These are phyloP conservation scores for Amphilophus citrinellus DNA, from an alignment of 2,113 vertebrate species.

Conservation along the genomic window DNA sequence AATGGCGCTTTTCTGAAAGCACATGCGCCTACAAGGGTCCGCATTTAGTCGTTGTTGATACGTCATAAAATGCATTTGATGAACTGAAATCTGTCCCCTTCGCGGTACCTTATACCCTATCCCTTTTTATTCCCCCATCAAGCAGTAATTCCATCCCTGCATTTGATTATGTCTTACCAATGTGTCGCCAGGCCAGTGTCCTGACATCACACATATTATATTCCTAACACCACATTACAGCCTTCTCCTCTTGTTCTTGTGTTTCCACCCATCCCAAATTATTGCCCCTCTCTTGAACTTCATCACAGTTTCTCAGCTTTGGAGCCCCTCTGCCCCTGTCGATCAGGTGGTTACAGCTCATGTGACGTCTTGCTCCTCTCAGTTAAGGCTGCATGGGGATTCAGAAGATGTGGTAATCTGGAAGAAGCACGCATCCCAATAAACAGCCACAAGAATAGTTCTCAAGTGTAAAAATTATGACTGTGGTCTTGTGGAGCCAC, in stretches of 20 bases:
- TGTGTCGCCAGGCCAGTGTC: conserved; percentile 29
- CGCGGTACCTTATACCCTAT: conserved; percentile 23
- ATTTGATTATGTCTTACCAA: conserved; percentile 40
- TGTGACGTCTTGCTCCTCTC: conserved; percentile 33
- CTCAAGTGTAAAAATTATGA: not conserved
- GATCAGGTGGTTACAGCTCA: conserved; percentile 46
- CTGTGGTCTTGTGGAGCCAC: not conserved
- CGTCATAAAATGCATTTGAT: conserved; percentile 11
- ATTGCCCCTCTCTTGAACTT: conserved; percentile 54
- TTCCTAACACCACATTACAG: conserved; percentile 65
- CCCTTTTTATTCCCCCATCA: conserved; percentile 45
- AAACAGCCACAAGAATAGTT: conserved; percentile 80
- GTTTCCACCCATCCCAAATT: conserved; percentile 50
- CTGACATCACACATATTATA: conserved; percentile 66
- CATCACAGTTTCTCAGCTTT: conserved; percentile 16
- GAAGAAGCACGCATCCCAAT: conserved; percentile 67
- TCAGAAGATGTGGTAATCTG: conserved; percentile 19
- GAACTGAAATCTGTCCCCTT: conserved; percentile 10
- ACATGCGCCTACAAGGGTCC: not conserved
- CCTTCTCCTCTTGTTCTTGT: conserved; percentile 51
- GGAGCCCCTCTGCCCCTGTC: conserved; percentile 49
- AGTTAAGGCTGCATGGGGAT: not conserved
- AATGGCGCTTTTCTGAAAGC: not conserved
- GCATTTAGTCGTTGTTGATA: not conserved
- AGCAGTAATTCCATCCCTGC: conserved; percentile 59